A percentile compares a stretch with the other conserved stretches of the same genome.
Evolutionary conservation across 2,888 invertebrate species (phyloP).

Genomic region (Harpagoxenus sublaevis): DNA sequence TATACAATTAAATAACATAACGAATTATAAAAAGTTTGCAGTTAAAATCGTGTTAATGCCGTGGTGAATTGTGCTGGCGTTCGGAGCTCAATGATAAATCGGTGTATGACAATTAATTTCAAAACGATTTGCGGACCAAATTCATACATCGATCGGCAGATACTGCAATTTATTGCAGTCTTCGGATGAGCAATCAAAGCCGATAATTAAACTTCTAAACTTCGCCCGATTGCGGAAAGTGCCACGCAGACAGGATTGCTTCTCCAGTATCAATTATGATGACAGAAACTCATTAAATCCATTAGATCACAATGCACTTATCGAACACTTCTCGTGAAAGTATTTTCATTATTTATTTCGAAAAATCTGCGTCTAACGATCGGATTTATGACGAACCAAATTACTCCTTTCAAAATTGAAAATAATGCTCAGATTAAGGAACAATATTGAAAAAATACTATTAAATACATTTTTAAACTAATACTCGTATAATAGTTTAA

Average conservation of each 20-base stretch:
- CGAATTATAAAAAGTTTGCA: slow-evolving; percentile 20
- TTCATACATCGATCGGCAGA: slow-evolving; percentile 50
- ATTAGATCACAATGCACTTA: slow-evolving; percentile 67
- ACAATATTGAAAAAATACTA: background rate
- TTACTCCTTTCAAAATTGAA: background rate
- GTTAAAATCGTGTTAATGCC: slow-evolving; percentile 27
- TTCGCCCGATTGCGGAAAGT: slow-evolving; percentile 69
- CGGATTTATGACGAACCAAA: slow-evolving; percentile 17
- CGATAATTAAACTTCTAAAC: slow-evolving; percentile 77
- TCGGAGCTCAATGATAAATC: slow-evolving; percentile 24
- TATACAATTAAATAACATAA: slow-evolving; percentile 15
- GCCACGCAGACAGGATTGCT: slow-evolving; percentile 67
- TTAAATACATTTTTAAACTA: background rate
- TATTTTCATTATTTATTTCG: slow-evolving; percentile 40
- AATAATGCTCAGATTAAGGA: background rate
- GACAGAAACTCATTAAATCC: slow-evolving; percentile 73
- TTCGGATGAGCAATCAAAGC: slow-evolving; percentile 68
- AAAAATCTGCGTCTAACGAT: background rate
- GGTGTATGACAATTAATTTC: slow-evolving; percentile 41
- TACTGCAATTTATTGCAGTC: slow-evolving; percentile 69
- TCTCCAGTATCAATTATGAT: slow-evolving; percentile 69
- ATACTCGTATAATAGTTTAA: background rate
- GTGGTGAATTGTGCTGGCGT: background rate
- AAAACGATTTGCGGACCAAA: slow-evolving; percentile 43
- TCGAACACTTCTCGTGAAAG: slow-evolving; percentile 45